Conservation (phyloP, 2,113 vertebrate genomes). For the Phyllopteryx taeniolatus region DNA sequence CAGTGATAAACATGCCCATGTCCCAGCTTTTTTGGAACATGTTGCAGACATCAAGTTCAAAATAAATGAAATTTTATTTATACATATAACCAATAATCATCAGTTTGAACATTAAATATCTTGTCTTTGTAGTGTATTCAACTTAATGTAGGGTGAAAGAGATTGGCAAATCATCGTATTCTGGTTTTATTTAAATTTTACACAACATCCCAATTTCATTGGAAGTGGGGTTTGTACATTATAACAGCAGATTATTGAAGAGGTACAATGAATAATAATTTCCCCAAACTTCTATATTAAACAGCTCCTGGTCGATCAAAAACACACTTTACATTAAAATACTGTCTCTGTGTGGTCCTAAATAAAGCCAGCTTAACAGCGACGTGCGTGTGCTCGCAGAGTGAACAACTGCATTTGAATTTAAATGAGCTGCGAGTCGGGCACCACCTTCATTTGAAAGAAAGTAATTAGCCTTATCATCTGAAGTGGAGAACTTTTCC, state of each 20-base stretch:
- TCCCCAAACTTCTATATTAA: background rate
- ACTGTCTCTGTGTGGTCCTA: slow-evolving; percentile 2
- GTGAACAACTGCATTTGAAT: slow-evolving; percentile 13
- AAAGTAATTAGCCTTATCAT: slow-evolving; percentile 17
- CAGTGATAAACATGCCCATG: no score
- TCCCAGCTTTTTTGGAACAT: no score
- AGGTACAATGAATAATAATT: background rate
- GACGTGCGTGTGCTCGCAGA: background rate
- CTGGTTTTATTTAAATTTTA: no score
- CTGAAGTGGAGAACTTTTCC: slow-evolving; percentile 15
- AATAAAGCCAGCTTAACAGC: slow-evolving; percentile 4
- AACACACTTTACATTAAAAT: background rate
- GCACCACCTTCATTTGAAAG: slow-evolving; percentile 17
- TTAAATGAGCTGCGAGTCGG: slow-evolving; percentile 8
- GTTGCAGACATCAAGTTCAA: no score
- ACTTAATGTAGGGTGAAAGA: no score
- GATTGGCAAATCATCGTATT: no score
- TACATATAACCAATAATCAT: no score
- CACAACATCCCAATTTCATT: no score
- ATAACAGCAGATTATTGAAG: background rate
- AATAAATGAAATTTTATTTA: no score
- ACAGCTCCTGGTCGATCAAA: background rate
- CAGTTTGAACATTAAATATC: no score
- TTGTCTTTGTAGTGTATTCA: no score
- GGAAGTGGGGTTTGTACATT: background rate